phyloP scores from a whole-genome alignment of 2,888 invertebrate species.

The Noctua fimbriata region DNA sequence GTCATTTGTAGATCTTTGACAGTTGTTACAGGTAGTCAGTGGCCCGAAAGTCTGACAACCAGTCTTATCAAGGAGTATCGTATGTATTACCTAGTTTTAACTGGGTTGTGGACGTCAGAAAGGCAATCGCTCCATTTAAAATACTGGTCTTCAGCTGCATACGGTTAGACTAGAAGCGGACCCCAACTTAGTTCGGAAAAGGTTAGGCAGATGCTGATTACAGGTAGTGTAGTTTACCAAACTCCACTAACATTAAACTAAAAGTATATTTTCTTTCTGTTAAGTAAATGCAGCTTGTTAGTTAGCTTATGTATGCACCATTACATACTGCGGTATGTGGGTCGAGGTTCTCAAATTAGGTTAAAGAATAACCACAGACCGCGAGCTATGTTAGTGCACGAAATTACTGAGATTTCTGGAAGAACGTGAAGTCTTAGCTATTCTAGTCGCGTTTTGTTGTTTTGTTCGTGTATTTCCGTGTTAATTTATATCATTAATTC shows the following conservation, averaged over 20 bases:
- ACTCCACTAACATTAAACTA: background rate
- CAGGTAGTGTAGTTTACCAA: background rate
- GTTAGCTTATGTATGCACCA: background rate
- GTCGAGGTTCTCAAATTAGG: constrained; percentile 33
- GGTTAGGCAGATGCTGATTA: too few species aligned
- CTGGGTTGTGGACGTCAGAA: too few species aligned
- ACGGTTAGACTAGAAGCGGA: too few species aligned
- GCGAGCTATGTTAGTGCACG: background rate
- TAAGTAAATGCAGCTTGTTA: background rate
- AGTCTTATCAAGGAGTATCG: too few species aligned
- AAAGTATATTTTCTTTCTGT: background rate
- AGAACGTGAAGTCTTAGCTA: background rate
- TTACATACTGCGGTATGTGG: constrained; percentile 11
- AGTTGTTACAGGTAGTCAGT: background rate
- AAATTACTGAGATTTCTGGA: constrained; percentile 10
- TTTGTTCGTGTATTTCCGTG: background rate
- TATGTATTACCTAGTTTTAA: too few species aligned
- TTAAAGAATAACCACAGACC: constrained; percentile 16
- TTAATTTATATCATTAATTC: background rate
- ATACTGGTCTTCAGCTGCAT: too few species aligned
- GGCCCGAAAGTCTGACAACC: too few species aligned
- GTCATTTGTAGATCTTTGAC: background rate
- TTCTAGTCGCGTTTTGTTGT: background rate
- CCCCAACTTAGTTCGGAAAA: too few species aligned
- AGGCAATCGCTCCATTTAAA: too few species aligned